Percentiles rank a stretch among this genome's conserved stretches.
phyloP scores from a whole-genome alignment of 2,113 vertebrate species.

The Silurus glanis region DNA sequence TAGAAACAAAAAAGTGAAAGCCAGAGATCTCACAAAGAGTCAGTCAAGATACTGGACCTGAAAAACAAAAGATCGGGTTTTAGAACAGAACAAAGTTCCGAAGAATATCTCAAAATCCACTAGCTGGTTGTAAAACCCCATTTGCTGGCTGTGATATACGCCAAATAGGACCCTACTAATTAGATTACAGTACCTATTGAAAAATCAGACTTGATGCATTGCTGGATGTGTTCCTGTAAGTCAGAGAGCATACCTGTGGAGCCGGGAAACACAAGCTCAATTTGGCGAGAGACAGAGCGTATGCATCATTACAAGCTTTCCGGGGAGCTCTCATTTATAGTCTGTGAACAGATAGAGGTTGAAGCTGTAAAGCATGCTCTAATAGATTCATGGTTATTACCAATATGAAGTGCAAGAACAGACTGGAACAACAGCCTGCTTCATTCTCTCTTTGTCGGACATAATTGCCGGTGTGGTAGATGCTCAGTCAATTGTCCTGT shows the following conservation, averaged over 20 bases:
- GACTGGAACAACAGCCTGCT: conserved; percentile 34
- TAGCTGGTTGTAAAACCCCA: not conserved
- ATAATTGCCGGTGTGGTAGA: conserved; percentile 5
- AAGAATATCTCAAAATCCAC: not conserved
- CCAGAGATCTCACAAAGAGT: not conserved
- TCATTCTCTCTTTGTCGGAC: conserved; percentile 14
- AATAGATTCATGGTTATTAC: conserved; percentile 29
- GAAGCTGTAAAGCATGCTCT: conserved; percentile 2
- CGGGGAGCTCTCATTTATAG: not conserved
- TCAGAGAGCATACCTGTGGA: not conserved
- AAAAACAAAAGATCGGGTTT: not conserved
- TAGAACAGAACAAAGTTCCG: not conserved
- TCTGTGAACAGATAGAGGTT: conserved; percentile 26
- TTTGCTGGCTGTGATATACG: not conserved
- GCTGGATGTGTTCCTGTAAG: not conserved
- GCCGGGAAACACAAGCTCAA: conserved; percentile 1
- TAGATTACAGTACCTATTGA: too few species aligned
- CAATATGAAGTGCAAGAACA: conserved; percentile 26
- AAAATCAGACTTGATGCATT: not conserved
- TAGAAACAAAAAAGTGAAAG: not conserved
- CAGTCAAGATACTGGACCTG: not conserved
- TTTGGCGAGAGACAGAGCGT: not conserved
- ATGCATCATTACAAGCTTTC: conserved; percentile 6
- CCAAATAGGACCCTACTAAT: not conserved
- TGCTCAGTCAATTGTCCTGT: conserved; percentile 36